These are phyloP conservation scores for Metalampra italica DNA, from an alignment of 2,888 invertebrate genomes.

Conservation along the genomic window DNA sequence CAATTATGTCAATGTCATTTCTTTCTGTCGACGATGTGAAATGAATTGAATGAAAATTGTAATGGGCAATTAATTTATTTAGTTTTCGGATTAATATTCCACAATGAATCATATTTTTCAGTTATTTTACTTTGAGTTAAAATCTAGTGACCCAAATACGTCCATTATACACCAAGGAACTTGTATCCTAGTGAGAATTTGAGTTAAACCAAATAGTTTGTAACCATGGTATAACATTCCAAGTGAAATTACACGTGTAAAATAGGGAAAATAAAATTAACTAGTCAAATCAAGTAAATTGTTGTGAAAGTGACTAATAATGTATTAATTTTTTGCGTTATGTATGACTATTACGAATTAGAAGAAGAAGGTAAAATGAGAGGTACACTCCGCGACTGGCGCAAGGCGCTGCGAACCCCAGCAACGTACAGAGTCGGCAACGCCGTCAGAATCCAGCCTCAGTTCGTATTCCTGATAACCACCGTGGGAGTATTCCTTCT, in stretches of 20 bases:
- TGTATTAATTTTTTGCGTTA: slow-evolving; percentile 49
- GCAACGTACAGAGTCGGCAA: slow-evolving; percentile 94
- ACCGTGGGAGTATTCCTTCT: slow-evolving; percentile 82
- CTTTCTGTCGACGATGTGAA: too few species aligned
- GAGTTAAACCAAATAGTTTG: slow-evolving; percentile 1
- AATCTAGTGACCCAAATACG: background rate
- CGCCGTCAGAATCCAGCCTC: slow-evolving; percentile 90
- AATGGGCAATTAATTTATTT: background rate
- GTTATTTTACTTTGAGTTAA: slow-evolving; percentile 8
- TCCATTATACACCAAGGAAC: background rate
- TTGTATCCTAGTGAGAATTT: slow-evolving; percentile 5
- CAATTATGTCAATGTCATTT: too few species aligned
- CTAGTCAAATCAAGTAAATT: slow-evolving; percentile 6
- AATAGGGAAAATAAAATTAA: background rate
- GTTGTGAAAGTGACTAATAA: slow-evolving; percentile 25
- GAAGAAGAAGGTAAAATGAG: slow-evolving; percentile 71
- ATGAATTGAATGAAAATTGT: background rate
- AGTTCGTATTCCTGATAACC: slow-evolving; percentile 84
- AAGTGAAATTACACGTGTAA: slow-evolving; percentile 6
- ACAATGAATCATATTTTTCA: slow-evolving; percentile 22
- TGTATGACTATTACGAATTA: slow-evolving; percentile 67
- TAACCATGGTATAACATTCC: slow-evolving; percentile 3
- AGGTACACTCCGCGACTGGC: slow-evolving; percentile 87
- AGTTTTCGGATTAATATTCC: background rate
- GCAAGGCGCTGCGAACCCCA: slow-evolving; percentile 90